phyloP scores from a whole-genome alignment of 2,888 invertebrate species.

The Drosophila mimetica region DNA sequence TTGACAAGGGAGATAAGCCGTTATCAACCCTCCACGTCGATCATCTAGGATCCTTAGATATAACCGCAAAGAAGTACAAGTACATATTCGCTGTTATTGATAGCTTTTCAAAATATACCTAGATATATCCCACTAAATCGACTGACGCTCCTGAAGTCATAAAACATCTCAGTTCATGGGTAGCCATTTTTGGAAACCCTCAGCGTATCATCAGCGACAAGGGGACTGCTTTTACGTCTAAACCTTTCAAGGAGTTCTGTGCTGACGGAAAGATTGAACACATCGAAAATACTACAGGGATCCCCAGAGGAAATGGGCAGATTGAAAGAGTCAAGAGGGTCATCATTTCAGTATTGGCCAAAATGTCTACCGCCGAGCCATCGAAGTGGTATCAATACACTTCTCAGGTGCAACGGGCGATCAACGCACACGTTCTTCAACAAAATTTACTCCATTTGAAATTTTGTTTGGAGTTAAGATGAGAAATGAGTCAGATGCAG shows the following conservation, averaged over 20 bases:
- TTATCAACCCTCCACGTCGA: not conserved
- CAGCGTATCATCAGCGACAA: not conserved
- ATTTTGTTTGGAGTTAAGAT: not conserved
- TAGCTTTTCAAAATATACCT: not conserved
- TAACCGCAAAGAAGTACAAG: not conserved
- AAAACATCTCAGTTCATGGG: not conserved
- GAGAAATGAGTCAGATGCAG: not conserved
- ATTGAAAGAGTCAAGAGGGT: not conserved
- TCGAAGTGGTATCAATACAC: too few species aligned
- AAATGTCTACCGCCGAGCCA: not conserved
- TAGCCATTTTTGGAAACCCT: not conserved
- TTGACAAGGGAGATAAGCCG: too few species aligned
- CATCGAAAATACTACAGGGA: not conserved
- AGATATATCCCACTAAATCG: not conserved
- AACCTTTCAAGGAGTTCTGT: not conserved
- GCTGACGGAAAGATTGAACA: slow-evolving; percentile 1
- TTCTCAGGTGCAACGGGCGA: not conserved
- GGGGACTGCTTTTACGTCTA: not conserved
- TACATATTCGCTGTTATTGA: slow-evolving; percentile 1
- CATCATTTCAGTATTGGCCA: not conserved
- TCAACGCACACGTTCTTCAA: not conserved
- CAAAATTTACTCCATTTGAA: not conserved
- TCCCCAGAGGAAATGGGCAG: not conserved
- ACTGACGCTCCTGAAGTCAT: not conserved
- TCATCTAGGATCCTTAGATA: not conserved